phyloP scores from a whole-genome alignment of 2,113 vertebrate genomes.

The Empidonax alnorum region DNA sequence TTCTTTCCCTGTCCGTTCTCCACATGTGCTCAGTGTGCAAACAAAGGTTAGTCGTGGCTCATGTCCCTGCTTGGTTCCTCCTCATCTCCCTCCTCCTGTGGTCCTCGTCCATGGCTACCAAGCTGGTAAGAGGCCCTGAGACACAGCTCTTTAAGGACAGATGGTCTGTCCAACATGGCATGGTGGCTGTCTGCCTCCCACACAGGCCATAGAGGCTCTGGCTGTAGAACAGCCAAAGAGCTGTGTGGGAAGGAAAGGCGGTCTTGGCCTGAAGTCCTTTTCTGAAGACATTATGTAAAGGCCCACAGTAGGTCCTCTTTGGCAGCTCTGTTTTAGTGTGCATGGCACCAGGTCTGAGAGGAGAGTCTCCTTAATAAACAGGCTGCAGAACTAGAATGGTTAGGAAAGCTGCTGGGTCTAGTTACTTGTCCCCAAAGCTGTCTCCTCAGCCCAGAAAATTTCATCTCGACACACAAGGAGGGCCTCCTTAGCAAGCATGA shows the following conservation, averaged over 20 bases:
- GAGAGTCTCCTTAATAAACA: background rate
- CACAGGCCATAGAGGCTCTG: background rate
- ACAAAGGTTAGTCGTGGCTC: background rate
- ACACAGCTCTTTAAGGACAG: background rate
- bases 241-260: background rate
- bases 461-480: background rate
- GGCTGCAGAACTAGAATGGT: background rate
- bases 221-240: background rate
- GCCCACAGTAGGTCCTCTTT: background rate
- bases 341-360: background rate
- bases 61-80: background rate
- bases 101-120: background rate
- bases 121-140: background rate
- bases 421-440: background rate
- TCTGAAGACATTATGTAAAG: background rate
- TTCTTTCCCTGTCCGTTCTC: background rate
- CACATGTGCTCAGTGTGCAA: background rate
- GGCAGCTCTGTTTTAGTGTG: background rate
- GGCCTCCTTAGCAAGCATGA: slow-evolving; percentile 6
- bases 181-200: background rate
- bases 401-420: background rate
- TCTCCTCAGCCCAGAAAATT: background rate
- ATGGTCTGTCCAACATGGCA: background rate
- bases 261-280: background rate
- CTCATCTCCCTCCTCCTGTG: background rate